Percentiles rank a stretch among this genome's conserved stretches.
Conservation (phyloP, 2,113 vertebrate genomes). For the Stigmatopora nigra region DNA sequence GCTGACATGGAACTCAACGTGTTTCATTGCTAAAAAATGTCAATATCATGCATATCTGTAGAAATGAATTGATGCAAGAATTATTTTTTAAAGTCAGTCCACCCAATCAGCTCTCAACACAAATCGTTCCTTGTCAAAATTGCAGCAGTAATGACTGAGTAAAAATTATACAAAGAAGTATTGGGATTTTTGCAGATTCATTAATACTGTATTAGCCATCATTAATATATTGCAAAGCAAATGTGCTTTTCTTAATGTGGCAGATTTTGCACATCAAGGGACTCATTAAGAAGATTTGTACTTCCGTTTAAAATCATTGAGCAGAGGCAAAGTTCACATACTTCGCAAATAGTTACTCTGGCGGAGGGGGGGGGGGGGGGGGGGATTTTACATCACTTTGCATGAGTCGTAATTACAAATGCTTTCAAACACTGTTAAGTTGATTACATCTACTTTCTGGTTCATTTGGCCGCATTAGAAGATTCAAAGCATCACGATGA, state of each 20-base stretch:
- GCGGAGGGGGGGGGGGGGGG: neutral
- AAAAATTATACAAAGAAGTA: neutral
- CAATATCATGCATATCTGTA: too few relatives aligned
- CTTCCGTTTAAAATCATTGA: neutral
- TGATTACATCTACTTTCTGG: conserved; percentile 10
- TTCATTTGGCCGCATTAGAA: conserved; percentile 12
- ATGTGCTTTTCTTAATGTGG: neutral
- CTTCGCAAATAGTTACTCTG: neutral
- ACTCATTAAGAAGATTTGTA: neutral
- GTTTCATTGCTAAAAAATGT: too few relatives aligned
- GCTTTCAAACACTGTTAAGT: conserved; percentile 1
- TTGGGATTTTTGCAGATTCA: neutral
- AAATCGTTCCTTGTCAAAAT: neutral
- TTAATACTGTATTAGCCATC: neutral
- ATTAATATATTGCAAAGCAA: neutral
- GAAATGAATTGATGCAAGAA: too few relatives aligned
- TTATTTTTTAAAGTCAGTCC: too few relatives aligned
- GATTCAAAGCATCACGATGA: conserved; percentile 22
- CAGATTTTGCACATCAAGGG: neutral
- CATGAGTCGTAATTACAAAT: neutral
- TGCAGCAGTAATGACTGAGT: neutral
- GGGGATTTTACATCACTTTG: conserved; percentile 2
- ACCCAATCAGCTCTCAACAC: neutral
- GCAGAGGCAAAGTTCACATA: neutral
- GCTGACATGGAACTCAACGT: too few relatives aligned